These are phyloP conservation scores for Balaeniceps rex DNA, from an alignment of 2,113 vertebrate genomes.

Conservation along the genomic window DNA sequence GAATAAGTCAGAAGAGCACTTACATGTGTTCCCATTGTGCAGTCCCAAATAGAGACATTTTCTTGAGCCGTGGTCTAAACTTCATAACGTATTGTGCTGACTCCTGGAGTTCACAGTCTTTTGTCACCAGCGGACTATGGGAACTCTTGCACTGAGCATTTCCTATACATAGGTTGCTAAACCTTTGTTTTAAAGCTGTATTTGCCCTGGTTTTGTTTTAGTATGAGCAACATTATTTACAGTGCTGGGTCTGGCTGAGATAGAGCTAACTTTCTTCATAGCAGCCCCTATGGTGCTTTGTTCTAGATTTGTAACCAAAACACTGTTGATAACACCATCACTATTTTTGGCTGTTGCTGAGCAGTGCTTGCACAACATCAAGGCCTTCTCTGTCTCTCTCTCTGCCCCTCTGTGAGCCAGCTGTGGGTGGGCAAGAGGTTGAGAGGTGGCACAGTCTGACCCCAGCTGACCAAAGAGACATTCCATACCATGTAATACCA, in stretches of 20 bases:
- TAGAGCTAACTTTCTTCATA: too few relatives aligned
- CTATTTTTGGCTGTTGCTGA: too few relatives aligned
- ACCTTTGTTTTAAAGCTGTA: background rate
- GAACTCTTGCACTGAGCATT: background rate
- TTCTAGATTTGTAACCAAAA: too few relatives aligned
- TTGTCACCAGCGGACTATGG: background rate
- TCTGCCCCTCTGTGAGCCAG: background rate
- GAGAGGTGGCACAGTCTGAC: background rate
- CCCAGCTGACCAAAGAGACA: background rate
- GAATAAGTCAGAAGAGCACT: background rate
- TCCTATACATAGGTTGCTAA: background rate
- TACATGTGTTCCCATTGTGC: background rate
- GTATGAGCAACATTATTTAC: background rate
- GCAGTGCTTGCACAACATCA: too few relatives aligned
- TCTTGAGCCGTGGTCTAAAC: background rate
- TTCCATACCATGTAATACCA: too few relatives aligned
- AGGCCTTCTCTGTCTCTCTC: background rate
- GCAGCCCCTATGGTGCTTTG: too few relatives aligned
- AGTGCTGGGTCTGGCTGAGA: background rate
- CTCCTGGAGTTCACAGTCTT: background rate
- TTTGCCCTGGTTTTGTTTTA: background rate
- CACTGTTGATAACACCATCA: too few relatives aligned
- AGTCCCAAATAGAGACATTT: background rate
- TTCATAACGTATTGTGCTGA: background rate
- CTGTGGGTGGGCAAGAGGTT: accelerated